Evolutionary conservation across 2,888 invertebrate genomes (phyloP).

Genomic region (Cryptophagus acutangulus): DNA sequence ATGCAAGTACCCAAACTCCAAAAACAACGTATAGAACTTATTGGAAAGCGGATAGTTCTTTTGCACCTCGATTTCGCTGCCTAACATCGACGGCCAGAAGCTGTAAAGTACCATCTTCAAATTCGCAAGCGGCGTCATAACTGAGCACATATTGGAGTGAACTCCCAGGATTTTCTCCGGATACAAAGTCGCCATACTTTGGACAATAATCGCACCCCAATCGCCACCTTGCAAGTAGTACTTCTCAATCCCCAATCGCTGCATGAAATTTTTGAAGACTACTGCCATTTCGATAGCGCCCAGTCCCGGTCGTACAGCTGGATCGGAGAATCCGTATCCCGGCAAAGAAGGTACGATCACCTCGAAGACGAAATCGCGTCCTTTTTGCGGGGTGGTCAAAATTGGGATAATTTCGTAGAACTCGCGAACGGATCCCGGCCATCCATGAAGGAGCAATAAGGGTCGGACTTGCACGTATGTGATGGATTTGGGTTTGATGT

Average conservation of each 20-base stretch:
- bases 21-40: slow-evolving; percentile 39
- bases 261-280: slow-evolving; percentile 64
- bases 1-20: slow-evolving; percentile 64
- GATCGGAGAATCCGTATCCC: slow-evolving; percentile 42
- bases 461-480: slow-evolving; percentile 51
- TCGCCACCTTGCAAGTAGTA: slow-evolving; percentile 76
- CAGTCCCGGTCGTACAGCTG: slow-evolving; percentile 59
- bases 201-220: slow-evolving; percentile 68
- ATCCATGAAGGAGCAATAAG: slow-evolving; percentile 72
- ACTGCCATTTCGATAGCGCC: slow-evolving; percentile 54
- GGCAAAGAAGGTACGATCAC: slow-evolving; percentile 26
- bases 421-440: slow-evolving; percentile 82
- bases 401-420: slow-evolving; percentile 54
- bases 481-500: slow-evolving; percentile 48
- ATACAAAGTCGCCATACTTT: slow-evolving; percentile 59
- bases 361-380: slow-evolving; percentile 20
- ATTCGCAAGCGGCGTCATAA: slow-evolving; percentile 12
- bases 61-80: slow-evolving; percentile 46
- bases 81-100: slow-evolving; percentile 39
- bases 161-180: slow-evolving; percentile 55
- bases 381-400: slow-evolving; percentile 15
- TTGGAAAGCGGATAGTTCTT: not conserved
- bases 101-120: slow-evolving; percentile 21
- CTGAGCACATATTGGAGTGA: slow-evolving; percentile 54
- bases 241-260: slow-evolving; percentile 58